Conservation (phyloP, 2,888 invertebrate species). For the Chaetogeoica ovagalla region DNA sequence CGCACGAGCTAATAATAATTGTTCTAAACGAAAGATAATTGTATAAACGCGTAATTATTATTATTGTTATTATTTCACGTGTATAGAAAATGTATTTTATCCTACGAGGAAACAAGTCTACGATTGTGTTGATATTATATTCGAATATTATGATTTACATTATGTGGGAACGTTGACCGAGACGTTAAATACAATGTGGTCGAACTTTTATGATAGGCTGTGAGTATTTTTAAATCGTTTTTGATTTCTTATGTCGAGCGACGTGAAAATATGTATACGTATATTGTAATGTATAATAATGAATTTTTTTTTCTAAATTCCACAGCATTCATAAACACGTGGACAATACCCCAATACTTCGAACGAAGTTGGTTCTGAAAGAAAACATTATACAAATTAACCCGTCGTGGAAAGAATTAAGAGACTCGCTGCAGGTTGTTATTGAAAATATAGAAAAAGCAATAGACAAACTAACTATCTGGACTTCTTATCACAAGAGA, state of each 20-base stretch:
- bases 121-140: constrained; percentile 8
- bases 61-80: background rate
- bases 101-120: constrained; percentile 37
- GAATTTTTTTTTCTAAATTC: background rate
- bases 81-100: background rate
- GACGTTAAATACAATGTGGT: background rate
- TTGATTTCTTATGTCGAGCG: background rate
- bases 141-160: constrained; percentile 18
- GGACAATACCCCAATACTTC: background rate
- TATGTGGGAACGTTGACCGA: background rate
- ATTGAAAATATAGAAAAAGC: background rate
- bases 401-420: constrained; percentile 9
- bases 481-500: constrained; percentile 16
- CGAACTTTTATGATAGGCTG: background rate
- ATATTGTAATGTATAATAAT: background rate
- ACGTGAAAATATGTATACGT: background rate
- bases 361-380: constrained; percentile 9
- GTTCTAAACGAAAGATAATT: too few relatives aligned
- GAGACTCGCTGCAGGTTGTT: background rate
- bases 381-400: background rate
- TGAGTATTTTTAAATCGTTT: background rate
- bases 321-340: background rate
- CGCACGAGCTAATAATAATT: too few relatives aligned
- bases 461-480: background rate
- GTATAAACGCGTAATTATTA: background rate